Conservation (phyloP, 2,888 invertebrate species). For the Drosophila prolongata region DNA sequence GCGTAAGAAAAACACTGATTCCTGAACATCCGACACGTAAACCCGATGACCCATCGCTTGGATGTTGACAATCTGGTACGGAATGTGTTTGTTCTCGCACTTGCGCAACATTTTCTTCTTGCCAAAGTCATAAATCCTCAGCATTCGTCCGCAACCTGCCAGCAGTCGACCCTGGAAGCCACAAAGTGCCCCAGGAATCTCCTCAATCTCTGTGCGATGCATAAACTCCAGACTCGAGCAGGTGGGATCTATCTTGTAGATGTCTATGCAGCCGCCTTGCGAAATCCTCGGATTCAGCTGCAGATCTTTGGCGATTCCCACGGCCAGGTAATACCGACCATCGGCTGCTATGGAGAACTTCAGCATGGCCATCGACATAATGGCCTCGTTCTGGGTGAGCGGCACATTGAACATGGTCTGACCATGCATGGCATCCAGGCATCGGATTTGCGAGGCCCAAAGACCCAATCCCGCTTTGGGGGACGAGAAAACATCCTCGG, state of each 20-base stretch:
- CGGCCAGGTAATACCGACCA: slow-evolving; percentile 87
- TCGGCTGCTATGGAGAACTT: slow-evolving; percentile 89
- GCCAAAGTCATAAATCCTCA: slow-evolving; percentile 97
- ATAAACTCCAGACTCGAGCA: slow-evolving; percentile 95
- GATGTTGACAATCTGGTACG: slow-evolving; percentile 96
- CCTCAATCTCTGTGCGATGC: slow-evolving; percentile 97
- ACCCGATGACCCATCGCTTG: slow-evolving; percentile 97
- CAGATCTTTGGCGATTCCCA: slow-evolving; percentile 96
- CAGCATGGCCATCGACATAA: slow-evolving; percentile 93
- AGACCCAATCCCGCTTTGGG: slow-evolving; percentile 97
- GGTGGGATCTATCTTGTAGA: slow-evolving; percentile 89
- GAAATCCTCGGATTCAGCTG: slow-evolving; percentile 94
- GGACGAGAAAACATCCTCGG: slow-evolving; percentile 97
- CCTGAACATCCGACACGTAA: slow-evolving; percentile 97
- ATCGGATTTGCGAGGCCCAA: slow-evolving; percentile 97
- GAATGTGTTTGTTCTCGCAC: slow-evolving; percentile 98
- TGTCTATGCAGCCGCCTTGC: slow-evolving; percentile 93
- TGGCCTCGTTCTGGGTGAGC: slow-evolving; percentile 98
- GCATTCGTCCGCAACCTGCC: slow-evolving; percentile 95
- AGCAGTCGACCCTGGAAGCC: slow-evolving; percentile 95
- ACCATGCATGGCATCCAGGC: slow-evolving; percentile 94
- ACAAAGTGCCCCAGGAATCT: slow-evolving; percentile 95
- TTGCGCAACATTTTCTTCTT: slow-evolving; percentile 97
- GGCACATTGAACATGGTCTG: slow-evolving; percentile 91
- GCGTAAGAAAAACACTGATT: slow-evolving; percentile 97